Evolutionary conservation across 2,888 invertebrate species (phyloP).

Genomic region (Coleophora deauratella): DNA sequence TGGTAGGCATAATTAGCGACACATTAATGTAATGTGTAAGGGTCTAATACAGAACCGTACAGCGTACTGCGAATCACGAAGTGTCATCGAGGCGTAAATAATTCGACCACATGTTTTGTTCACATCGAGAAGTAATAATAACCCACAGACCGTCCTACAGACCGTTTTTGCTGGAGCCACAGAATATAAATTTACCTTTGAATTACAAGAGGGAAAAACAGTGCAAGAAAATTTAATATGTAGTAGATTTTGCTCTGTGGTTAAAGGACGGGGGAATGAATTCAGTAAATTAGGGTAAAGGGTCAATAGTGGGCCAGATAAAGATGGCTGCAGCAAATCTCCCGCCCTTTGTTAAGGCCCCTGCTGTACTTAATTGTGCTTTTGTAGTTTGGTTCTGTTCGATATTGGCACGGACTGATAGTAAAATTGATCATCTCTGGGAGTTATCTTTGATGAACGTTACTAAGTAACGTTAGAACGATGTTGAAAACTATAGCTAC

Average conservation of each 20-base stretch:
- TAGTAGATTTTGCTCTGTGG: not conserved
- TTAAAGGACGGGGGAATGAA: slow-evolving; percentile 32
- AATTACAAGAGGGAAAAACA: slow-evolving; percentile 13
- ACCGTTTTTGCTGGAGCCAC: slow-evolving; percentile 16
- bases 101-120: slow-evolving; percentile 66
- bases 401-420: slow-evolving; percentile 38
- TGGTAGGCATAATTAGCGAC: slow-evolving; percentile 45
- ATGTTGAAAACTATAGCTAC: too few relatives aligned
- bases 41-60: slow-evolving; percentile 42
- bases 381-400: slow-evolving; percentile 34
- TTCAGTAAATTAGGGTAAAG: slow-evolving; percentile 67
- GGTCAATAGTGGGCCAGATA: slow-evolving; percentile 68
- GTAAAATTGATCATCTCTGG: slow-evolving; percentile 43
- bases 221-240: slow-evolving; percentile 12
- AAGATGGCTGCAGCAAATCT: slow-evolving; percentile 73
- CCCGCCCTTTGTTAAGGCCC: slow-evolving; percentile 63
- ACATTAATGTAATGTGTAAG: slow-evolving; percentile 22
- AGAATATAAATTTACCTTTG: slow-evolving; percentile 22
- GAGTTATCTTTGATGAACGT: too few relatives aligned
- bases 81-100: slow-evolving; percentile 63
- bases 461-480: too few relatives aligned
- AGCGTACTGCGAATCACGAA: slow-evolving; percentile 45
- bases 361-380: slow-evolving; percentile 70
- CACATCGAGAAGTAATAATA: slow-evolving; percentile 58
- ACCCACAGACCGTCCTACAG: slow-evolving; percentile 18